These are phyloP conservation scores for Mythimna loreyi DNA, from an alignment of 2,888 invertebrate genomes.

Conservation along the genomic window DNA sequence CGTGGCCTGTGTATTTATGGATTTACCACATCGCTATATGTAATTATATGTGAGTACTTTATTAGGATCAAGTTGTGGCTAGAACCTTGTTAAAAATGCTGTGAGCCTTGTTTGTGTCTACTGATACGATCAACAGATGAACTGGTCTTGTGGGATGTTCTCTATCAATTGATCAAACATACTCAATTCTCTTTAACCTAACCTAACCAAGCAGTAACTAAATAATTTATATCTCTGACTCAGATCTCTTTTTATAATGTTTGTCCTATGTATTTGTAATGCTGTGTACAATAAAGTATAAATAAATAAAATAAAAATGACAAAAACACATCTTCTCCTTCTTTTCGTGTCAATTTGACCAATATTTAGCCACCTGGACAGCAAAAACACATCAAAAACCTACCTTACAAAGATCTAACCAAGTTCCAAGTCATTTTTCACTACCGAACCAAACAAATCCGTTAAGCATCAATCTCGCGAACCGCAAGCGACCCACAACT, in stretches of 20 bases:
- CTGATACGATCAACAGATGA: constrained; percentile 11
- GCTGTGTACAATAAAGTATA: too few relatives aligned
- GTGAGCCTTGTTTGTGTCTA: background rate
- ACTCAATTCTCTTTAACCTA: background rate
- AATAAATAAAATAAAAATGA: too few relatives aligned
- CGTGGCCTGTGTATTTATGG: constrained; percentile 57
- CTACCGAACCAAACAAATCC: constrained; percentile 50
- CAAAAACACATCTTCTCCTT: too few relatives aligned
- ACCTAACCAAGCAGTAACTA: background rate
- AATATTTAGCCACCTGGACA: too few relatives aligned
- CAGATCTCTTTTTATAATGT: too few relatives aligned
- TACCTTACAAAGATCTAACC: constrained; percentile 6
- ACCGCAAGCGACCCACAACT: constrained; percentile 68
- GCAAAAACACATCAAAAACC: background rate
- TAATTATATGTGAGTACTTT: constrained; percentile 49
- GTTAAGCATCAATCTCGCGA: constrained; percentile 56
- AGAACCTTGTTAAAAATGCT: constrained; percentile 12
- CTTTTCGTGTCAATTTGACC: too few relatives aligned
- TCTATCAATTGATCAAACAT: background rate
- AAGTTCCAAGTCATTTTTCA: constrained; percentile 42
- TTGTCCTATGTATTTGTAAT: too few relatives aligned
- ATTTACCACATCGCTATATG: constrained; percentile 44
- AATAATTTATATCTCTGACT: background rate
- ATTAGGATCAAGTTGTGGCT: constrained; percentile 38
- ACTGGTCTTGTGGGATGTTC: constrained; percentile 15